Evolutionary conservation across 2,797 vertebrate genomes (phyloP), one percentile per base, ranked within the genome.

Genomic region (Eutrigla gurnardus): DNA sequence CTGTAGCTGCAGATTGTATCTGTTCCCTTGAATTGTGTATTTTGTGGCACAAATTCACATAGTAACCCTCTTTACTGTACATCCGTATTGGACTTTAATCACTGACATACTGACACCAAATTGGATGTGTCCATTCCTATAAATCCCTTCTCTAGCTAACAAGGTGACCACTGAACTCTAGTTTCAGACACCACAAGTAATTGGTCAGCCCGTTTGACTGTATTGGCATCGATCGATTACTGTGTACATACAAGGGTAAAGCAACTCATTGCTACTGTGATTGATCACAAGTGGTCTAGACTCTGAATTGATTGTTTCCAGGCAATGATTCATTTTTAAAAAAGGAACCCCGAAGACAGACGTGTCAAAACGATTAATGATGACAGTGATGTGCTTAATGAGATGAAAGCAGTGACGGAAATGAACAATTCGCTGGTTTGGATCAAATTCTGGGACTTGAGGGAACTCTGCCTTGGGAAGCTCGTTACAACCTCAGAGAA

Each of bases 231-330:
- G 50, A 53, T 55, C 3, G 53, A 75, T 74, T 53, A 55, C 77
- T 35, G 32, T 75, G 58, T 72, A 71, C 59, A 70, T 70, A 70
- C 61, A 77, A 49, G 35, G 45, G 7, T 52, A 78, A 65, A 67
- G 49, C 63, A 69, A 62, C 57, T 72, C 70, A 63, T 65, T 80
- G 65, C 61, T 15, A 14, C 33, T 18, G 42, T 75, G 76, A 89
- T 84, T 83, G 82, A 91, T 90, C 74, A 71, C 70, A 43, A 75
- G 10, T 32, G 40, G 84, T 86, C 77, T 47, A 83, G 81, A 86
- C 76, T 59, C 7, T 78, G 18, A 80, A 88, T 81, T 75, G 80
- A 89, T 85, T 74, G 83, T 83, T 90, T 82, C 40, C 73, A 73
- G 60, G 45, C 65, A 73, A 83, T 87, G 80, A 87, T 87, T 83